Percentiles rank a stretch among this genome's conserved stretches.
Conservation (phyloP, 2,113 vertebrate genomes). For the Balaeniceps rex region DNA sequence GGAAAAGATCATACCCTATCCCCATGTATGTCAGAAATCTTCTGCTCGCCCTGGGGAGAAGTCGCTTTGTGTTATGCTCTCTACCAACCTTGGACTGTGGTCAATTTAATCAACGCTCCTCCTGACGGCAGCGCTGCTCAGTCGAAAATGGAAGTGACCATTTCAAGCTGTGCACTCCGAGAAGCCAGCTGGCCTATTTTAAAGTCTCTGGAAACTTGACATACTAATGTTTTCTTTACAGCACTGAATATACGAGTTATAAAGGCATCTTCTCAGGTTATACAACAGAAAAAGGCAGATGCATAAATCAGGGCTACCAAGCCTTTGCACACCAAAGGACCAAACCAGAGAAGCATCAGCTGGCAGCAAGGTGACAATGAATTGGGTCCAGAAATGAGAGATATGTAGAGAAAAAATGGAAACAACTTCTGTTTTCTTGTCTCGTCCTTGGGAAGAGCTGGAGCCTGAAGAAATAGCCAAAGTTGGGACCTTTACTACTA, state of each 20-base stretch:
- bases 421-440: neutral
- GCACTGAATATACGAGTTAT: neutral
- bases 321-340: neutral
- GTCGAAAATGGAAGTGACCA: conserved; percentile 24
- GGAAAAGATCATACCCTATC: neutral
- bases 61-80: neutral
- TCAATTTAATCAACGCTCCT: conserved; percentile 50
- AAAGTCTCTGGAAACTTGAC: conserved; percentile 45
- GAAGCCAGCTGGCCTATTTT: conserved; percentile 41
- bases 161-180: conserved; percentile 26
- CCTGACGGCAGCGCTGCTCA: neutral
- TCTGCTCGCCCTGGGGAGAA: neutral
- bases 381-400: neutral
- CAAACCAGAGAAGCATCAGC: neutral
- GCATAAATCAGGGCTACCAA: neutral
- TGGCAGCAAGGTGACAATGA: neutral
- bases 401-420: neutral
- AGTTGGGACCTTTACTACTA: neutral
- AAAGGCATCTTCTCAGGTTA: conserved; percentile 2
- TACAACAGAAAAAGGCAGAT: neutral
- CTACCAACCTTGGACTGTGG: conserved; percentile 9
- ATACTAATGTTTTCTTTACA: conserved; percentile 9
- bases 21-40: neutral
- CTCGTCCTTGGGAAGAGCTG: neutral
- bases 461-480: neutral